Evolutionary conservation across 2,113 vertebrate species (phyloP).

Genomic region (Myotis davidii): DNA sequence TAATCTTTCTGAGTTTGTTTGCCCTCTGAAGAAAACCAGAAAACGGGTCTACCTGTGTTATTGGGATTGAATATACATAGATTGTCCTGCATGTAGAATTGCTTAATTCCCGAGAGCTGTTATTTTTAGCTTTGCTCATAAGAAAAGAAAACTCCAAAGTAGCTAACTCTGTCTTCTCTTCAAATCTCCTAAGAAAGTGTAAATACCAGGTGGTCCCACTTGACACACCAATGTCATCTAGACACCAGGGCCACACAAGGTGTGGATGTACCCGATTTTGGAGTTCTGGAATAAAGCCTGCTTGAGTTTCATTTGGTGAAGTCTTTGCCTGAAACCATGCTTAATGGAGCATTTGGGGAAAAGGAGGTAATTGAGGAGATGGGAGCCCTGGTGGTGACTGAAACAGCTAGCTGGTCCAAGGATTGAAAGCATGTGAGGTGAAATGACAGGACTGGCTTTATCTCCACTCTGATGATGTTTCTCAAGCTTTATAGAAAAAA

Average conservation of each 20-base stretch:
- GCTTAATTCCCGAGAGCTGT: not conserved
- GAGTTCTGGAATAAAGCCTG: not conserved
- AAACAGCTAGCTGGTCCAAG: not conserved
- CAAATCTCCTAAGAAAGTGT: not conserved
- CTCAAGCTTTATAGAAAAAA: not conserved
- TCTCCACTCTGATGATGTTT: not conserved
- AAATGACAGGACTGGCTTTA: not conserved
- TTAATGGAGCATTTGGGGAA: not conserved
- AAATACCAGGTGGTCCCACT: not conserved
- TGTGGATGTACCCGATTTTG: not conserved
- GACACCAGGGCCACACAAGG: not conserved
- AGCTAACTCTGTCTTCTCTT: not conserved
- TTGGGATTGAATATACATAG: not conserved
- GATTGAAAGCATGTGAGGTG: not conserved
- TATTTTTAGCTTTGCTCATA: conserved; percentile 3
- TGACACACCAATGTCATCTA: not conserved
- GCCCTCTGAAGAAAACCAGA: not conserved
- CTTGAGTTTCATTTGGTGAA: not conserved
- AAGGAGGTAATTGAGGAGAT: not conserved
- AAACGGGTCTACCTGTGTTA: not conserved
- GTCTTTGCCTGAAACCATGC: conserved; percentile 34
- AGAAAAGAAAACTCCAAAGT: not conserved
- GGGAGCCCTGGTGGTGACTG: not conserved
- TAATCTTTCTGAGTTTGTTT: not conserved
- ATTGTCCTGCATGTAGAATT: not conserved